Conservation (phyloP, 2,797 vertebrate genomes). For the Phataginus tetradactyla region DNA sequence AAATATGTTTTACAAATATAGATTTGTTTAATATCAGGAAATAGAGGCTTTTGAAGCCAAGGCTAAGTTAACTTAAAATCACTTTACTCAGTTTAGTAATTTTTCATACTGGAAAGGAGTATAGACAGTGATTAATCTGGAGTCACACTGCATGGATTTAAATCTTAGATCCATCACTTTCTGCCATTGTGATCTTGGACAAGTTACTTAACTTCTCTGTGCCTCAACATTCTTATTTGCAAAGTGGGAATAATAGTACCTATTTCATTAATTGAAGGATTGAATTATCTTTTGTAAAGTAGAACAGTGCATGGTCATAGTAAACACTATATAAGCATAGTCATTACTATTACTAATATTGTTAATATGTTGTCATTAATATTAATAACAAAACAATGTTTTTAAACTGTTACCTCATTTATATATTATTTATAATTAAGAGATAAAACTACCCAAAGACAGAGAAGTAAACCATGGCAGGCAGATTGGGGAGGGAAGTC, state of each 20-base stretch:
- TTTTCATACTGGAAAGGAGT: neutral
- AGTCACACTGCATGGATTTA: slow-evolving; percentile 11
- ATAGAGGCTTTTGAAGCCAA: slow-evolving; percentile 19
- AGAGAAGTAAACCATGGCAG: neutral
- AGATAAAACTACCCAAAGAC: slow-evolving; percentile 1
- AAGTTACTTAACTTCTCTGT: slow-evolving; percentile 35
- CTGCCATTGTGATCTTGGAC: neutral
- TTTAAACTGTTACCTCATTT: neutral
- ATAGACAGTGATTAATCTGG: slow-evolving; percentile 13
- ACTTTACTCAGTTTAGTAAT: neutral
- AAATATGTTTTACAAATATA: slow-evolving; percentile 21
- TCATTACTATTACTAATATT: neutral
- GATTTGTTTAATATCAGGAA: slow-evolving; percentile 41
- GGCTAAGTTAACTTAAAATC: slow-evolving; percentile 19
- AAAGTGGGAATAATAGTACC: neutral
- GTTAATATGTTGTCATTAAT: neutral
- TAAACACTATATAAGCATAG: neutral
- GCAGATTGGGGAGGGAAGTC: neutral
- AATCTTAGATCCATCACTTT: slow-evolving; percentile 12
- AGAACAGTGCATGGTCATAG: neutral
- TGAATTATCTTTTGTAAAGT: slow-evolving; percentile 8
- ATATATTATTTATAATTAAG: slow-evolving; percentile 1
- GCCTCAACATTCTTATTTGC: slow-evolving; percentile 24
- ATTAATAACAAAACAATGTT: neutral
- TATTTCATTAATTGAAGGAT: slow-evolving; percentile 1